These are phyloP conservation scores for Diabrotica undecimpunctata DNA, from an alignment of 1,140 invertebrate species.

Conservation along the genomic window DNA sequence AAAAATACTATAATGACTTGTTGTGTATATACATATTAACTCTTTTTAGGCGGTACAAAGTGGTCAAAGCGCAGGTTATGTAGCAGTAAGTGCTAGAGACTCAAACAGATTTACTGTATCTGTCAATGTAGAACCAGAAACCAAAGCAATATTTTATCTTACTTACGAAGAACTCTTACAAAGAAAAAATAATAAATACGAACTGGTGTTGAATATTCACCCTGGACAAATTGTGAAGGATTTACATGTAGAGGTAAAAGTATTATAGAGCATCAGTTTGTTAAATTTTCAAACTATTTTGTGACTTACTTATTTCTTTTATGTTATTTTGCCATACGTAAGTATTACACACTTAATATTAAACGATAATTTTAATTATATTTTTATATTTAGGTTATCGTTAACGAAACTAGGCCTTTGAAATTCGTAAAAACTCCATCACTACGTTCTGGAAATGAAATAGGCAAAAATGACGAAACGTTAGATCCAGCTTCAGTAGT, in stretches of 20 bases:
- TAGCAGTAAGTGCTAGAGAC: slow-evolving; percentile 57
- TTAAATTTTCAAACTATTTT: no score
- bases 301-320: no score
- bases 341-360: no score
- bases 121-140: slow-evolving; percentile 58
- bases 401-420: slow-evolving; percentile 56
- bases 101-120: slow-evolving; percentile 62
- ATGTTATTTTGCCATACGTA: no score
- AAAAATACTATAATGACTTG: no score
- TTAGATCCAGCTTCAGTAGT: slow-evolving; percentile 34
- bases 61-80: slow-evolving; percentile 59
- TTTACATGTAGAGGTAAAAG: slow-evolving; percentile 49
- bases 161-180: slow-evolving; percentile 62
- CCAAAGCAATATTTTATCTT: slow-evolving; percentile 58
- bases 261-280: not conserved
- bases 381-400: slow-evolving; percentile 46
- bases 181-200: slow-evolving; percentile 56
- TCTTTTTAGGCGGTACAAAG: slow-evolving; percentile 52
- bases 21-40: no score
- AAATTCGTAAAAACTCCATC: slow-evolving; percentile 54
- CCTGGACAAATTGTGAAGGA: slow-evolving; percentile 55
- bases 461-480: slow-evolving; percentile 26
- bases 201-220: slow-evolving; percentile 59
- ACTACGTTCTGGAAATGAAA: slow-evolving; percentile 49
- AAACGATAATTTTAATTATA: no score